These are phyloP conservation scores for Oreochromis tanganicae DNA, from an alignment of 2,113 vertebrate species.

Conservation along the genomic window DNA sequence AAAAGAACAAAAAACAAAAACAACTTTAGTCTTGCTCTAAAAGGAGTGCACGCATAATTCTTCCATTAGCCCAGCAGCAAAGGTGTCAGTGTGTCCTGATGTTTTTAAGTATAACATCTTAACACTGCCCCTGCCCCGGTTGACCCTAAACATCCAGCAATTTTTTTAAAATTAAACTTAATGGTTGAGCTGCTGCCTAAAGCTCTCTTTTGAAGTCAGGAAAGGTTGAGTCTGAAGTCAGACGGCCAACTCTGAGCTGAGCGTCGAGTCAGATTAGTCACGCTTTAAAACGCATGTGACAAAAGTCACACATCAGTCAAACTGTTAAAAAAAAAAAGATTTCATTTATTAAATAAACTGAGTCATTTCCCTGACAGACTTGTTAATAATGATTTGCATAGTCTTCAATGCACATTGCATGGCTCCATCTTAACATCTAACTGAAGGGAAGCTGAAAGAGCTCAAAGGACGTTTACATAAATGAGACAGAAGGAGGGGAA, in stretches of 20 bases:
- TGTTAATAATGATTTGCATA: not conserved
- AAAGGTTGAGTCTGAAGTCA: not conserved
- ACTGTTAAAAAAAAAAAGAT: not conserved
- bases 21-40: not conserved
- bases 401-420: not conserved
- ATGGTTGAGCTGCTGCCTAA: not conserved
- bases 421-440: not conserved
- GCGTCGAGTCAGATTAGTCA: not conserved
- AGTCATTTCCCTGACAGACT: not conserved
- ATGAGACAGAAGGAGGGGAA: not conserved
- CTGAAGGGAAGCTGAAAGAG: not conserved
- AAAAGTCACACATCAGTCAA: not conserved
- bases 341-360: not conserved
- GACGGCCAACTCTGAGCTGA: not conserved
- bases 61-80: slow-evolving; percentile 2
- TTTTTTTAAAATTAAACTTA: not conserved
- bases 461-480: not conserved
- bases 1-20: not conserved
- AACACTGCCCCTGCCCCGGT: not conserved
- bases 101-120: slow-evolving; percentile 1
- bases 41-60: not conserved
- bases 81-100: slow-evolving; percentile 7
- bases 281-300: not conserved
- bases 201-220: not conserved
- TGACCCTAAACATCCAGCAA: not conserved